These are phyloP conservation scores for Cromileptes altivelis DNA, from an alignment of 2,113 vertebrate species.

Conservation along the genomic window DNA sequence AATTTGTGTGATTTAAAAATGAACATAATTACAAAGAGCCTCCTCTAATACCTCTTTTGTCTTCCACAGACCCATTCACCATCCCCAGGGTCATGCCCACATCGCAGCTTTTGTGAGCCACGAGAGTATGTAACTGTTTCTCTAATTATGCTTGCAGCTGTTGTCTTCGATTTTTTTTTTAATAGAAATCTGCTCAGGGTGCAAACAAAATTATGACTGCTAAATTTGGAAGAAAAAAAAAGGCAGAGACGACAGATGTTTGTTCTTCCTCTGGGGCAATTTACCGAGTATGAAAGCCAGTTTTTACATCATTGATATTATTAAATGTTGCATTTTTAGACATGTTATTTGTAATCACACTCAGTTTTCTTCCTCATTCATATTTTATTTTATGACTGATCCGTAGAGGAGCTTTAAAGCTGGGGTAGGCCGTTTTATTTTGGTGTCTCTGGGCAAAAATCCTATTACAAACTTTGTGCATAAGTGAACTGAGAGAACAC, in stretches of 20 bases:
- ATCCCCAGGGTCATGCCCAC: slow-evolving; percentile 96
- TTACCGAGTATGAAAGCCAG: not conserved
- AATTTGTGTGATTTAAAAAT: not conserved
- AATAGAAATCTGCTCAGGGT: not conserved
- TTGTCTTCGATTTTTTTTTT: not conserved
- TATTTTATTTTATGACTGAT: not conserved
- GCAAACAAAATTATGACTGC: not conserved
- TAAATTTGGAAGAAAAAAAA: not conserved
- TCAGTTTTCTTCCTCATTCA: not conserved
- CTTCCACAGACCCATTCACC: slow-evolving; percentile 92
- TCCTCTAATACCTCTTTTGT: not conserved
- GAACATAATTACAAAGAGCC: not conserved
- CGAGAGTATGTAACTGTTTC: slow-evolving; percentile 88
- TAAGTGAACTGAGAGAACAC: too few species aligned
- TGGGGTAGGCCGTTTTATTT: too few species aligned
- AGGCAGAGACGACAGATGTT: not conserved
- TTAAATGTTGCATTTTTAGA: not conserved
- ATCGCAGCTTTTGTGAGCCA: slow-evolving; percentile 97
- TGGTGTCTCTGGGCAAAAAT: too few species aligned
- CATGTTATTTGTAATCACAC: not conserved
- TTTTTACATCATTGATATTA: not conserved
- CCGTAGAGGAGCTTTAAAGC: not conserved
- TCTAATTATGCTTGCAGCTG: not conserved
- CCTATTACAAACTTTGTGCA: too few species aligned
- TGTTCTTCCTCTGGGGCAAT: not conserved